A percentile compares a stretch with the other conserved stretches of the same genome.
These are phyloP conservation scores for Mustelus asterias DNA, from an alignment of 2,113 vertebrate species.

Conservation along the genomic window DNA sequence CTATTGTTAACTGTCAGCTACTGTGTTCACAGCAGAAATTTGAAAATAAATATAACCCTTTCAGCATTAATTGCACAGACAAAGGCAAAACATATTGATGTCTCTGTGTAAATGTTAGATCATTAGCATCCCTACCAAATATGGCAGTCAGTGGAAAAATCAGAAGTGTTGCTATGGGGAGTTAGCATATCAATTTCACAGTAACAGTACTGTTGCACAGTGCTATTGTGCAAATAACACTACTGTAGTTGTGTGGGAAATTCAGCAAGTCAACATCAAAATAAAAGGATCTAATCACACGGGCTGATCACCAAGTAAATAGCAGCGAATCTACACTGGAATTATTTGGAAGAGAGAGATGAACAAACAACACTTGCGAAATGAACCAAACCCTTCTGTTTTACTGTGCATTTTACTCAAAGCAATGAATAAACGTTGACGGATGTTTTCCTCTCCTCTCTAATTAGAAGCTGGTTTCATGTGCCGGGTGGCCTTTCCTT, in stretches of 20 bases:
- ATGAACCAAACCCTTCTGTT: neutral
- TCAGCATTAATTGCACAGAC: neutral
- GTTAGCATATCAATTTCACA: neutral
- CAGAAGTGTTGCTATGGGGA: neutral
- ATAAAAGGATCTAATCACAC: neutral
- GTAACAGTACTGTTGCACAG: neutral
- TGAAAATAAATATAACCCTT: neutral
- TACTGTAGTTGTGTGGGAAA: slow-evolving; percentile 2
- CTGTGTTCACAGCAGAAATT: neutral
- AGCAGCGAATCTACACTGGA: neutral
- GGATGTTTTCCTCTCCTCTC: neutral
- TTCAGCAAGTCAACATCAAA: neutral
- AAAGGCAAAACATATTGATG: neutral
- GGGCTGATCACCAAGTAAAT: neutral
- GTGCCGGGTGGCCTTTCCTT: neutral
- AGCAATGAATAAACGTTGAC: neutral
- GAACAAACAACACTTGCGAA: neutral
- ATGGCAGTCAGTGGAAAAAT: slow-evolving; percentile 1
- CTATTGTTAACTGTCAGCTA: neutral
- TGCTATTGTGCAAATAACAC: neutral
- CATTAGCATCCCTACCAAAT: neutral
- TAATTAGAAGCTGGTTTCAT: neutral
- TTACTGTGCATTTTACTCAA: neutral
- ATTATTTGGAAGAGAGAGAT: neutral
- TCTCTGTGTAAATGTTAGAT: neutral